Evolutionary conservation across 1,140 invertebrate species (phyloP), one percentile per base, ranked within the genome.

Genomic region (Lasaia peninsularis): DNA sequence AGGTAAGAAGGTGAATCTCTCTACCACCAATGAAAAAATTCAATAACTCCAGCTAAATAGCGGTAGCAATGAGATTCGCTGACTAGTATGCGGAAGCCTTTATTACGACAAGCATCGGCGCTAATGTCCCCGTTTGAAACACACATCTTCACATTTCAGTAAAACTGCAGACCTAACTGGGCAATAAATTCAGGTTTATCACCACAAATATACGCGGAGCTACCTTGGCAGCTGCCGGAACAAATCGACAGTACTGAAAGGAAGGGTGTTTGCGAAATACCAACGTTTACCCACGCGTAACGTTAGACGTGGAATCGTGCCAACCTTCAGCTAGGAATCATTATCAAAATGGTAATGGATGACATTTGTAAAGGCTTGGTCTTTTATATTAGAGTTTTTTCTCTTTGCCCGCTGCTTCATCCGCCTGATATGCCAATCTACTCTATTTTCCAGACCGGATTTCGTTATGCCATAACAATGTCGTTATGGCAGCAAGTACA

Each of bases 131-230:
- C 62, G 60, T 69, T 69, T 58, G 16, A 53, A 57, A 56, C 76
- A 77, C 78, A 80, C 75, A 79, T 85, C 80, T 78, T 76, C 78
- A 71, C 76, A 77, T 79, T 76, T 86, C 77, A 78, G 72, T 80
- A 82, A 80, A 85, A 85, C 80, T 79, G 84, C 80, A 84, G 80
- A 87, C 78, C 69, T 86, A 84, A 86, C 80, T 52, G 79, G 61
- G 64, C 67, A 73, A 83, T 88, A 88, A 87, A 88, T 85, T 88
- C 72, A 86, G 73, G 73, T 88, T 88, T 88, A 88, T 88, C 83
- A 77, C 80, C 69, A 58, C 74, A 77, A 84, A 80, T 83, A 73
- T 75, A 78, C 67, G 73, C 71, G 71, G 58, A 59, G 50, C 67
- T 73, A 78, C 71, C 73, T 76, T 73, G 62, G 69, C 69, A 78